A percentile compares a stretch with the other conserved stretches of the same genome.
Conservation (phyloP, 2,888 invertebrate species). For the Coenonympha arcania region DNA sequence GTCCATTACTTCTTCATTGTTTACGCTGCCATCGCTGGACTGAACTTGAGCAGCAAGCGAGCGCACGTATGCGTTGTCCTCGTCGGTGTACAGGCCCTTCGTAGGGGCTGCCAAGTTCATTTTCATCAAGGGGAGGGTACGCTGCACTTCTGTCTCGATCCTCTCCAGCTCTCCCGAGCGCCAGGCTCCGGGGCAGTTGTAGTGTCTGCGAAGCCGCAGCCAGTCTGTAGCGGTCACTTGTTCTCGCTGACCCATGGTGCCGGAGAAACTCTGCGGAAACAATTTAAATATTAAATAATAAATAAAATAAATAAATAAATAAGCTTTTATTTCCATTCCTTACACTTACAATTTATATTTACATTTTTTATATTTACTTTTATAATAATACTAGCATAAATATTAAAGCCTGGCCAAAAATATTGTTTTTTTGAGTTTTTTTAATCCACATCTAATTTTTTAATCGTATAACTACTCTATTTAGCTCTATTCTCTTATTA, state of each 20-base stretch:
- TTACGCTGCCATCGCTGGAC: no score
- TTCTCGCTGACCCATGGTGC: slow-evolving; percentile 61
- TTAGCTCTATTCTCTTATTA: no score
- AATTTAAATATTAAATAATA: neutral
- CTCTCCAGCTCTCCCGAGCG: slow-evolving; percentile 1
- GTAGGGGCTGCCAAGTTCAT: neutral
- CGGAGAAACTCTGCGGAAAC: slow-evolving; percentile 48
- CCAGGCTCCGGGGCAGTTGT: slow-evolving; percentile 63
- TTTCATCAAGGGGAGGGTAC: neutral
- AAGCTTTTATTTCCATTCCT: no score
- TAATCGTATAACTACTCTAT: no score
- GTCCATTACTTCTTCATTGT: neutral
- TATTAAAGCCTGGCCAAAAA: no score
- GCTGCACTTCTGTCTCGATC: slow-evolving; percentile 16
- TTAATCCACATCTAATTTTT: no score
- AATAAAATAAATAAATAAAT: no score
- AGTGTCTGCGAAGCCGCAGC: slow-evolving; percentile 63
- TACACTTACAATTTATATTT: no score
- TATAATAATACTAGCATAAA: no score
- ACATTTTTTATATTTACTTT: no score
- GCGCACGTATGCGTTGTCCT: neutral
- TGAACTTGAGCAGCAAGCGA: neutral
- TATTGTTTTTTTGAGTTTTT: no score
- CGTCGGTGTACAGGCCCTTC: neutral
- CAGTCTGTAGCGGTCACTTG: slow-evolving; percentile 64